Conservation (phyloP, 1,140 invertebrate species). For the Papilio polytes region DNA sequence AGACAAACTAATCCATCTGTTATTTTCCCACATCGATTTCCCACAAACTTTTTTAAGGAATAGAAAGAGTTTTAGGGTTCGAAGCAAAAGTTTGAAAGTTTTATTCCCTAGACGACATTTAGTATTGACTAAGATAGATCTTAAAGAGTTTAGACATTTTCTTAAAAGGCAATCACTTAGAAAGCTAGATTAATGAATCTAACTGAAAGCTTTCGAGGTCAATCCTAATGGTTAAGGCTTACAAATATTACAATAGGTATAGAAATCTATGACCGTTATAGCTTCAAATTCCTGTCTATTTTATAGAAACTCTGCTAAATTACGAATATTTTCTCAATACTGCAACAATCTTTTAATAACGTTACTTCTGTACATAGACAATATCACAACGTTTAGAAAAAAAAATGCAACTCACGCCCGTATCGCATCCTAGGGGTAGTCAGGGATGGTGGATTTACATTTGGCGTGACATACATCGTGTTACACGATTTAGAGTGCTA, state of each 20-base stretch:
- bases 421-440: no score
- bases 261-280: neutral
- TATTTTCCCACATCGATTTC: conserved; percentile 30
- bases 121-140: conserved; percentile 7
- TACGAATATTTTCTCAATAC: neutral
- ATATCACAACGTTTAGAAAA: no score
- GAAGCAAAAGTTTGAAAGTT: conserved; percentile 8
- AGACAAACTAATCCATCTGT: conserved; percentile 16
- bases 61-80: conserved; percentile 30
- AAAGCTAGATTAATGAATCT: conserved; percentile 8
- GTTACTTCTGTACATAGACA: no score
- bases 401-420: no score
- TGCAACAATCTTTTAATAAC: no score
- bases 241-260: neutral
- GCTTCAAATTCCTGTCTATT: neutral
- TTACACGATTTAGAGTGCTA: no score
- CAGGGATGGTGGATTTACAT: no score
- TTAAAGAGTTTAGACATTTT: neutral
- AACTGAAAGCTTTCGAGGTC: neutral
- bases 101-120: conserved; percentile 19
- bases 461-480: no score
- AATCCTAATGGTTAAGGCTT: neutral
- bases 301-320: neutral
- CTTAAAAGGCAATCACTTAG: neutral
- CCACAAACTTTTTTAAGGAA: conserved; percentile 30